Evolutionary conservation across 2,113 vertebrate species (phyloP), one percentile per base, ranked within the genome.

Genomic region (Leptodactylus fuscus): DNA sequence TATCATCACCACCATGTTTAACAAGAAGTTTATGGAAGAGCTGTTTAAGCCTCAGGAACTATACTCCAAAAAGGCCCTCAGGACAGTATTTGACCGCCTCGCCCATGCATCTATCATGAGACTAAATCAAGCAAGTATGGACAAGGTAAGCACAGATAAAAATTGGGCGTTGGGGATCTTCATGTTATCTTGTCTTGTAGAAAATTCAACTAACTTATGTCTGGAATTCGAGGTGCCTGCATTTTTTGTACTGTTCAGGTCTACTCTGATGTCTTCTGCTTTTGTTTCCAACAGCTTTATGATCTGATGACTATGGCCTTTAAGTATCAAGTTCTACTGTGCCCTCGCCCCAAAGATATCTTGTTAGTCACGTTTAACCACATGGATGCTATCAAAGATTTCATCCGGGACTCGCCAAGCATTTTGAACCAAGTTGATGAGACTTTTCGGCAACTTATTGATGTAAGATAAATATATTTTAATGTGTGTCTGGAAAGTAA

Each of bases 281-380:
- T 0, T 0, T 27, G 38, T 20, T 67, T 36, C 58, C 11, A 90
- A 85, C 93, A 99, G 98, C 96, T 99, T 0, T 99, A 98, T 32
- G 98, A 99, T 89, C 93, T 99, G 88, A 99, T 99, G 98, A 99
- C 97, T 0, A 99, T 99, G 98, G 97, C 98, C 77, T 98, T 99
- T 92, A 99, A 99, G 90, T 98, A 99, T 89, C 98, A 99, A 92
- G 96, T 99, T 38, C 91, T 99, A 75, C 93, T 99, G 67, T 98
- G 97, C 87, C 95, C 96, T 62, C 94, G 97, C 5, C 97, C 98
- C 62, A 98, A 94, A 87, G 98, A 99, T 90, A 91, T 99, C 24
- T 92, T 99, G 77, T 95, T 99, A 16, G 94, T 99, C 88, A 97
- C 98, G 0, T 98, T 98, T 91, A 99, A 98, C 89, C 98, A 99